Percentiles rank a stretch among this genome's conserved stretches.
Conservation (phyloP, 2,888 invertebrate genomes). For the Leptopilina syphax region DNA sequence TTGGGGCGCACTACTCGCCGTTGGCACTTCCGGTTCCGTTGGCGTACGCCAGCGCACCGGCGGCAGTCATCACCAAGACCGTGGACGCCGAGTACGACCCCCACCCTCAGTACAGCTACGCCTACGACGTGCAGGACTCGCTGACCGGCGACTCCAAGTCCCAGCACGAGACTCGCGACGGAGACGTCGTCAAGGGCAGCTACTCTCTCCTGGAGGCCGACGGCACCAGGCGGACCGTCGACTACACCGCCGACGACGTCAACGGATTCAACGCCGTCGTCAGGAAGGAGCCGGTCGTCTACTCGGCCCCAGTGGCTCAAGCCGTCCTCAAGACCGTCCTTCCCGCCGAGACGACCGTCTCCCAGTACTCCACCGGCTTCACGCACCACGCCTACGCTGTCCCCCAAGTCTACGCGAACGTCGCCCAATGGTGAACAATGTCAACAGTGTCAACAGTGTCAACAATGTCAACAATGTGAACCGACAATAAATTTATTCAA, state of each 20-base stretch:
- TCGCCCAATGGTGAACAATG: conserved; percentile 56
- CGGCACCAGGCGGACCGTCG: conserved; percentile 73
- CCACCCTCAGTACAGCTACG: conserved; percentile 45
- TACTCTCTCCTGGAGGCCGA: conserved; percentile 78
- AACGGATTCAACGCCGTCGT: conserved; percentile 59
- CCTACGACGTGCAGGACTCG: conserved; percentile 44
- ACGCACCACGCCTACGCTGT: conserved; percentile 58
- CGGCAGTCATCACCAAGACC: conserved; percentile 67
- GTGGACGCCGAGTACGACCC: conserved; percentile 69
- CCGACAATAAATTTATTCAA: too few species aligned
- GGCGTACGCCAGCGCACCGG: neutral
- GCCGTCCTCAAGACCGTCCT: neutral
- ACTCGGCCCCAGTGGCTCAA: conserved; percentile 40
- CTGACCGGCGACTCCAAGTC: conserved; percentile 16
- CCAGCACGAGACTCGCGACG: conserved; percentile 61
- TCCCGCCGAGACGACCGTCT: neutral
- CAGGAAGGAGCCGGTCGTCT: neutral
- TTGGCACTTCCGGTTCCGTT: neutral
- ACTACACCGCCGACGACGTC: conserved; percentile 70
- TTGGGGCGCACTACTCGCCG: neutral
- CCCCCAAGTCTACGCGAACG: too few species aligned
- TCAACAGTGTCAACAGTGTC: conserved; percentile 71
- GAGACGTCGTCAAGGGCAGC: conserved; percentile 72
- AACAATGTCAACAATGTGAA: conserved; percentile 65
- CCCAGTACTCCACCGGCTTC: too few species aligned